Evolutionary conservation across 2,888 invertebrate species (phyloP), one percentile per base, ranked within the genome.

Genomic region (Ophonus ardosiacus): DNA sequence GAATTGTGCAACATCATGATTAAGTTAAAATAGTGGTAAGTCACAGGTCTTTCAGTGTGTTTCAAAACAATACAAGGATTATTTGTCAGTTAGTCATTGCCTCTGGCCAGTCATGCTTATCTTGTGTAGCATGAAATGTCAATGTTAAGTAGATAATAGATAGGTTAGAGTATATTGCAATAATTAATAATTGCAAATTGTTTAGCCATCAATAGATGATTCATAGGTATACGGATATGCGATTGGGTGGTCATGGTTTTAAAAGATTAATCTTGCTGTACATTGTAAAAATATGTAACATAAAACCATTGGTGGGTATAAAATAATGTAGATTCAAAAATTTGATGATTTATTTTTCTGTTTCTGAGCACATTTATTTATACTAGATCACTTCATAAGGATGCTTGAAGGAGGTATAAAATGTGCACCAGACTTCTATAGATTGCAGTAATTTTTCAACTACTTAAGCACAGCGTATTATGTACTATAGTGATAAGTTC

Each of bases 171-270:
- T 21, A 63, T 24, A 63, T 7, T 21, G 63, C 68, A 68, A 68
- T 68, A 68, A 68, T 68, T 68, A 68, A 68, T 68, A 68, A 68
- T 38, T 68, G 68, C 68, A 68, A 68, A 68, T 68, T 63, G 21
- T 63, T 59, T 59, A 59, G 17, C 59, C 18, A 59, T 59, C 17
- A 13, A 24, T 21, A 21, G 63, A 63, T 63, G 63, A 18, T 18
- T 63, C 63, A 63, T 51, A 31, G 31, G 31, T 59, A 59, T 59
- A 13, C 63, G 63, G 63, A 63, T 63, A 63, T 63, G 0, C 63
- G 18, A 63, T 21, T 18, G 7, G 13, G 21, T 21, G 17, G 21
- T 63, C 63, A 63, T 24, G 21, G 24, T 24, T 63, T 51, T 51
- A 51, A 5, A 21, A 7, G 43, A 51, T 6, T 51, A 10, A 10